Conservation (phyloP, 35 echinoderm and acorn worm genomes). For the Amphiura filiformis region DNA sequence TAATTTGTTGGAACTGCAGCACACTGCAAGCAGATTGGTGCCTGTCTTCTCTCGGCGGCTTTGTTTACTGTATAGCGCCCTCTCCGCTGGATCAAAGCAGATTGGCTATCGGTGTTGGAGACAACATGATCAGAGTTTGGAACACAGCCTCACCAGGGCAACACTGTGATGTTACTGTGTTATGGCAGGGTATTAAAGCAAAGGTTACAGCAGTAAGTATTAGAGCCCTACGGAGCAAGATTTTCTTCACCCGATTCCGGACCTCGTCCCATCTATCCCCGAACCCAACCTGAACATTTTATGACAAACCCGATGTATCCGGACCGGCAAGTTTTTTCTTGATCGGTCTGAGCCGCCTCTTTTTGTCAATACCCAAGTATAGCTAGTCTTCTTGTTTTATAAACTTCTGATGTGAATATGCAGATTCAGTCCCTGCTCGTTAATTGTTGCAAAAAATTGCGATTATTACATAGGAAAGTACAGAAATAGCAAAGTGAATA, state of each 20-base stretch:
- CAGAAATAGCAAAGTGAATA: no score
- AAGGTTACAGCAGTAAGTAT: constrained; percentile 92
- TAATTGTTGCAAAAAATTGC: no score
- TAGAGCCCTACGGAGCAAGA: no score
- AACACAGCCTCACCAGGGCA: constrained; percentile 62
- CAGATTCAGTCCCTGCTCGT: no score
- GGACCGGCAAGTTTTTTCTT: not conserved
- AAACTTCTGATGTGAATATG: no score
- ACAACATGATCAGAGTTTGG: constrained; percentile 94
- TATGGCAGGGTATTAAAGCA: constrained; percentile 95
- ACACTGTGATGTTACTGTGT: constrained; percentile 31
- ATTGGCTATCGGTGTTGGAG: constrained; percentile 91
- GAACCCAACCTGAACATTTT: not conserved
- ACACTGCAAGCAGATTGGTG: constrained; percentile 38
- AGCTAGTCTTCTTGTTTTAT: no score
- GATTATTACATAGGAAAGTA: no score
- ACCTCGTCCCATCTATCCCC: not conserved
- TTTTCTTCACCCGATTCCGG: not conserved
- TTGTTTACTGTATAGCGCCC: constrained; percentile 67
- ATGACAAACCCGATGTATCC: not conserved
- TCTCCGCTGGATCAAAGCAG: constrained; percentile 69
- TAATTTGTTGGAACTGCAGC: constrained; percentile 74
- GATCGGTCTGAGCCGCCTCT: not conserved
- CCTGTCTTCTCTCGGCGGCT: constrained; percentile 84
- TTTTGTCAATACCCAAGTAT: no score